Percentiles rank a stretch among this genome's conserved stretches.
Conservation (phyloP, 1,140 invertebrate genomes). For the Physella acuta region DNA sequence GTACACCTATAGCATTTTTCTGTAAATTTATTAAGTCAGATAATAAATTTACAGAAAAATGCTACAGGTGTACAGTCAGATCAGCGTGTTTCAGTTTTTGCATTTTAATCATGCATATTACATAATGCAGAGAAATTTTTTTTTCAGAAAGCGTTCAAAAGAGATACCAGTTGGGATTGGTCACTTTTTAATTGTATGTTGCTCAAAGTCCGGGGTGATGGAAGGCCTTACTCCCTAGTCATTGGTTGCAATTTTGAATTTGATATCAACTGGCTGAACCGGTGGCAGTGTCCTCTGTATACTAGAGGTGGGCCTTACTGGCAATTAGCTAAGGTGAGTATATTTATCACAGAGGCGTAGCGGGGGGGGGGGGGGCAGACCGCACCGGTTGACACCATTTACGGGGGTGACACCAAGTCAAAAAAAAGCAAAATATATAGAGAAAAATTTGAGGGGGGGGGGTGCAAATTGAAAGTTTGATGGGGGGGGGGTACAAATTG, state of each 20-base stretch:
- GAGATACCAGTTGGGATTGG: constrained; percentile 70
- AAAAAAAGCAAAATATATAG: no score
- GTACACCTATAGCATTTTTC: no score
- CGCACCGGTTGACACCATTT: no score
- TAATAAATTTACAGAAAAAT: not conserved
- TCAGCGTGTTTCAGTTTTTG: not conserved
- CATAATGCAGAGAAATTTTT: constrained; percentile 1
- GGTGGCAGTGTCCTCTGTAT: constrained; percentile 78
- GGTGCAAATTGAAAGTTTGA: no score
- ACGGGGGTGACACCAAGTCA: no score
- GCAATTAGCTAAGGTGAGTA: constrained; percentile 81
- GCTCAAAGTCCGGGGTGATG: constrained; percentile 86
- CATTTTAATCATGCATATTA: not conserved
- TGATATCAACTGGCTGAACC: constrained; percentile 83
- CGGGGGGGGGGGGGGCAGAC: no score
- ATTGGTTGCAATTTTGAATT: constrained; percentile 69
- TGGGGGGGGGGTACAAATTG: no score
- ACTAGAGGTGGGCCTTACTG: constrained; percentile 96
- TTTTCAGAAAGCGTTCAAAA: constrained; percentile 76
- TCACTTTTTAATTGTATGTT: constrained; percentile 78
- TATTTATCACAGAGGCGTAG: no score
- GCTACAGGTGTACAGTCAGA: not conserved
- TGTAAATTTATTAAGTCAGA: no score
- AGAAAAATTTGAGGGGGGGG: no score
- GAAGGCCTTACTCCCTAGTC: constrained; percentile 81